phyloP scores from a whole-genome alignment of 2,797 vertebrate genomes.

The Amblyraja radiata region DNA sequence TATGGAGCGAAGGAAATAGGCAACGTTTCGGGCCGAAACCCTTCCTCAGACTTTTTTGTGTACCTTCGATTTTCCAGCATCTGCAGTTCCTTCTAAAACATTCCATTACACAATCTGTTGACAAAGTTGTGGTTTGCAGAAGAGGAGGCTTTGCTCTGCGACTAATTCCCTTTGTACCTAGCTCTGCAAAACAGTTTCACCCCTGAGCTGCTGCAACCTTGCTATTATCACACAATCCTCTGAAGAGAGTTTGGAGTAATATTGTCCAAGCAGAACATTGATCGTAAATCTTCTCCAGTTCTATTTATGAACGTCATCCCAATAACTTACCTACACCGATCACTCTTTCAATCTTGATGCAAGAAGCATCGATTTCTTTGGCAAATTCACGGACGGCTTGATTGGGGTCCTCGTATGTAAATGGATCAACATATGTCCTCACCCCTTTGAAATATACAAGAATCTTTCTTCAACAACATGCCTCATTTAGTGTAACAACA shows the following conservation, averaged over 20 bases:
- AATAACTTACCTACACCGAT: conserved; percentile 84
- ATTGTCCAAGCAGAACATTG: neutral
- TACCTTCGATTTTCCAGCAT: no score
- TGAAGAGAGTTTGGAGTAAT: neutral
- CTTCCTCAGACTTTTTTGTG: no score
- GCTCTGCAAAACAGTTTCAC: neutral
- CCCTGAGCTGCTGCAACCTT: neutral
- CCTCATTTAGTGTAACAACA: no score
- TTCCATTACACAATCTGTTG: no score
- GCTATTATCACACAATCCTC: neutral
- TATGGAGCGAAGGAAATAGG: no score
- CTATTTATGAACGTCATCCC: neutral
- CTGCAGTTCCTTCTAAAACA: no score
- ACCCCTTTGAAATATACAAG: conserved; percentile 69
- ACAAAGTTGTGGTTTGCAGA: neutral
- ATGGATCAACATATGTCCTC: conserved; percentile 93
- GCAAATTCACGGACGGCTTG: conserved; percentile 95
- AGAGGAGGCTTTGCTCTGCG: neutral
- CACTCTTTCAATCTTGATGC: conserved; percentile 97
- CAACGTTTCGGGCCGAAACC: no score
- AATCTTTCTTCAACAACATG: neutral
- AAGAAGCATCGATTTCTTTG: conserved; percentile 96
- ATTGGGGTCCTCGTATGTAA: conserved; percentile 96
- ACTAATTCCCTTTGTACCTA: neutral
- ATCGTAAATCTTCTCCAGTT: neutral